phyloP scores from a whole-genome alignment of 2,113 vertebrate species.

The Microcebus griseorufus region DNA sequence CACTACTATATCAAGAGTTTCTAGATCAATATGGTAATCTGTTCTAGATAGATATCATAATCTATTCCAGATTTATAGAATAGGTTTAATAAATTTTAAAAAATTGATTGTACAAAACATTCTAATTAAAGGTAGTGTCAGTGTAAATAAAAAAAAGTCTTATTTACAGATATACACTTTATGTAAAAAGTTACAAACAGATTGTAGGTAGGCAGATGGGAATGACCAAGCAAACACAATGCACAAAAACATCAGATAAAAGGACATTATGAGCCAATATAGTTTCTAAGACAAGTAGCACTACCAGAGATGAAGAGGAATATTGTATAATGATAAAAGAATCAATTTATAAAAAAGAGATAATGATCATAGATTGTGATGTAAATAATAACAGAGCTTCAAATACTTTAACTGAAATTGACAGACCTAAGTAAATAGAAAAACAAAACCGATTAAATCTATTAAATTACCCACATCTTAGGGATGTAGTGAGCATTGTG shows the following conservation, averaged over 20 bases:
- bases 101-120: background rate
- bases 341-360: background rate
- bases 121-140: background rate
- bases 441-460: background rate
- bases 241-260: background rate
- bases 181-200: background rate
- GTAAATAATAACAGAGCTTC: background rate
- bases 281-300: background rate
- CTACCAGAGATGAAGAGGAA: background rate
- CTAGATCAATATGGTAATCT: too few species aligned
- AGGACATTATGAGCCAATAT: background rate
- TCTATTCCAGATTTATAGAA: too few species aligned
- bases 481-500: too few species aligned
- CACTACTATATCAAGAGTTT: background rate
- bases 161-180: background rate
- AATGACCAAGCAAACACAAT: background rate
- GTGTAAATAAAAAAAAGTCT: background rate
- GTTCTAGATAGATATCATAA: too few species aligned
- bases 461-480: too few species aligned
- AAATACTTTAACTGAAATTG: background rate
- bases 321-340: background rate
- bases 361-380: background rate
- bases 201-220: background rate
- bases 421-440: background rate
- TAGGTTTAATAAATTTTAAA: background rate